A percentile compares a stretch with the other conserved stretches of the same genome.
Evolutionary conservation across 2,113 vertebrate genomes (phyloP).

Genomic region (Albula goreensis): DNA sequence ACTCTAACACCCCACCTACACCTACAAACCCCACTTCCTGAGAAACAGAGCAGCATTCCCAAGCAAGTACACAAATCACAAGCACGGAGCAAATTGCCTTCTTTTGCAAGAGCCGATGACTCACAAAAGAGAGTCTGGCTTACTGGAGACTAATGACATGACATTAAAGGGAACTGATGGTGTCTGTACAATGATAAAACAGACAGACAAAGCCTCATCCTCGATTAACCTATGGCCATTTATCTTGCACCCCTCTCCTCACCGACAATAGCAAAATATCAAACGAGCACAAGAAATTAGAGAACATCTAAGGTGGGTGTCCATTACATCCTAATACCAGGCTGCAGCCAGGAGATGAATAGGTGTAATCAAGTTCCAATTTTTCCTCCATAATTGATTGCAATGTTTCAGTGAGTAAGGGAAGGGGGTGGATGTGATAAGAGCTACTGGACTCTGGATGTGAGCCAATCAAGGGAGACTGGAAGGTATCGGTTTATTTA

Average conservation of each 20-base stretch:
- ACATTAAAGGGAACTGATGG: not conserved
- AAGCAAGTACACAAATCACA: not conserved
- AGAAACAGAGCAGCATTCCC: not conserved
- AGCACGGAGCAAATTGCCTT: not conserved
- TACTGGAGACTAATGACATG: slow-evolving; percentile 5
- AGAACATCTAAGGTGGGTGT: not conserved
- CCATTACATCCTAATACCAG: slow-evolving; percentile 22
- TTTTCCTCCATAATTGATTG: slow-evolving; percentile 28
- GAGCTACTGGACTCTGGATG: not conserved
- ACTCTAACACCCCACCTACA: not conserved
- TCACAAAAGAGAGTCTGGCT: not conserved
- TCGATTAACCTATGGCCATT: not conserved
- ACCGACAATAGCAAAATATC: not conserved
- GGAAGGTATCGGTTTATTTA: not conserved
- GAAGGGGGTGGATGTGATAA: not conserved
- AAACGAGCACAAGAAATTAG: not conserved
- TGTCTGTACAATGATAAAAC: not conserved
- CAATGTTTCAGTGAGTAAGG: slow-evolving; percentile 5
- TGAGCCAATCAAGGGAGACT: not conserved
- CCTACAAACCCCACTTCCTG: not conserved
- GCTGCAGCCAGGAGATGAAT: slow-evolving; percentile 36
- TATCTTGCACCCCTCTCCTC: not conserved
- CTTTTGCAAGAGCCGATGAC: not conserved
- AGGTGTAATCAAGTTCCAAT: slow-evolving; percentile 36
- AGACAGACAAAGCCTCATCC: not conserved